phyloP scores from a whole-genome alignment of 1,140 invertebrate species.

The Chironomus striatipennis region DNA sequence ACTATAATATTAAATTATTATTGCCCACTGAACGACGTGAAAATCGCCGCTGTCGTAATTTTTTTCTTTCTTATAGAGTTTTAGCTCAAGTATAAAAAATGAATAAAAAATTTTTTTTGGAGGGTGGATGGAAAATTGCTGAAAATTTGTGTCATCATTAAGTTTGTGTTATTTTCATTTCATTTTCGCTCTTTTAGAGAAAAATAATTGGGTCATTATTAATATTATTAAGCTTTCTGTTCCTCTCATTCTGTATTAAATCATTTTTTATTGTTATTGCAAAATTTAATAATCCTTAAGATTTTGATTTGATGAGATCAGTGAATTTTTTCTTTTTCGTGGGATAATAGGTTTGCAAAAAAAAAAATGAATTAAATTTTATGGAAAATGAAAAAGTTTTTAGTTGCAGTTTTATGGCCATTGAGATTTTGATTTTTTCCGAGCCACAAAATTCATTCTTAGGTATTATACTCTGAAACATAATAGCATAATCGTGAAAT shows the following conservation, averaged over 20 bases:
- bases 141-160: slow-evolving; percentile 13
- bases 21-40: slow-evolving; percentile 11
- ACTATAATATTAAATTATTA: slow-evolving; percentile 10
- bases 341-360: too few species aligned
- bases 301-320: slow-evolving; percentile 9
- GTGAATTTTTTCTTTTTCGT: background rate
- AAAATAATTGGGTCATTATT: slow-evolving; percentile 9
- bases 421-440: too few species aligned
- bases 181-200: background rate
- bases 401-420: too few species aligned
- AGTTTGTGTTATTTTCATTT: background rate
- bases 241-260: background rate
- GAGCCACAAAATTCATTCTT: too few species aligned
- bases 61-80: background rate
- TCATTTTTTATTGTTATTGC: slow-evolving; percentile 1
- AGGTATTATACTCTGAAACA: too few species aligned
- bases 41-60: background rate
- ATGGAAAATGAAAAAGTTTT: too few species aligned
- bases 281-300: background rate
- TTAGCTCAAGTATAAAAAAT: background rate
- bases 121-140: slow-evolving; percentile 4
- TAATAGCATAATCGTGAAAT: too few species aligned
- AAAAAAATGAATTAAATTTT: too few species aligned
- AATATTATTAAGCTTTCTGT: background rate
- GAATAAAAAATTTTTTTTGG: background rate